Conservation (phyloP, 1,140 invertebrate species). For the Papilio glaucus region DNA sequence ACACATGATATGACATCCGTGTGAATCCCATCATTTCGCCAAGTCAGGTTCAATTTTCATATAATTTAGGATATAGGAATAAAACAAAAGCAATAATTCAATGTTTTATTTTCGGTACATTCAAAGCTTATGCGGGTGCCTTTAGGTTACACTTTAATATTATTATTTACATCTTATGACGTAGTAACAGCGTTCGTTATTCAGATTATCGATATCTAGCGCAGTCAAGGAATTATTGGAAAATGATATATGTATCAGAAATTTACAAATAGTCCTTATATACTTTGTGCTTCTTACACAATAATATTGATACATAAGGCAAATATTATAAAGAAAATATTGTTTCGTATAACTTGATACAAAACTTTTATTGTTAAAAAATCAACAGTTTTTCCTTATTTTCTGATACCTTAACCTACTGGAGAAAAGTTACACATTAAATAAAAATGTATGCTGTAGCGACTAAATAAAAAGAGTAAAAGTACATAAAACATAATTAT, state of each 20-base stretch:
- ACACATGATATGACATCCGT: too few relatives aligned
- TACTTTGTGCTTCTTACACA: background rate
- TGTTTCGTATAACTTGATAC: too few relatives aligned
- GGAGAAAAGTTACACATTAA: too few relatives aligned
- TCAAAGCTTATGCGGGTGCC: slow-evolving; percentile 74
- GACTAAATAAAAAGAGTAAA: too few relatives aligned
- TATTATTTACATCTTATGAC: slow-evolving; percentile 66
- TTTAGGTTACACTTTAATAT: slow-evolving; percentile 63
- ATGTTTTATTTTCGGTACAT: slow-evolving; percentile 78
- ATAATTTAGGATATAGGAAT: slow-evolving; percentile 42
- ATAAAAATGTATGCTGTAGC: too few relatives aligned
- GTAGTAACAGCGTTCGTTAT: slow-evolving; percentile 42
- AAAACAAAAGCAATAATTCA: slow-evolving; percentile 56
- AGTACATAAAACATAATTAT: too few relatives aligned
- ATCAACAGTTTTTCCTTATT: too few relatives aligned
- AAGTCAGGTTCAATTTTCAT: background rate
- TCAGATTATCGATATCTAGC: background rate
- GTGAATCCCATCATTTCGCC: too few relatives aligned
- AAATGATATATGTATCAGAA: background rate
- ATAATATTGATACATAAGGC: background rate
- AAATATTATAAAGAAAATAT: too few relatives aligned
- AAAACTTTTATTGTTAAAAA: too few relatives aligned
- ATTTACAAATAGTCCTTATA: background rate
- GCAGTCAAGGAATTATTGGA: slow-evolving; percentile 13
- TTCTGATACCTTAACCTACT: too few relatives aligned